Evolutionary conservation across 1,140 invertebrate species (phyloP).

Genomic region (Brachionus asplanchnoidis): DNA sequence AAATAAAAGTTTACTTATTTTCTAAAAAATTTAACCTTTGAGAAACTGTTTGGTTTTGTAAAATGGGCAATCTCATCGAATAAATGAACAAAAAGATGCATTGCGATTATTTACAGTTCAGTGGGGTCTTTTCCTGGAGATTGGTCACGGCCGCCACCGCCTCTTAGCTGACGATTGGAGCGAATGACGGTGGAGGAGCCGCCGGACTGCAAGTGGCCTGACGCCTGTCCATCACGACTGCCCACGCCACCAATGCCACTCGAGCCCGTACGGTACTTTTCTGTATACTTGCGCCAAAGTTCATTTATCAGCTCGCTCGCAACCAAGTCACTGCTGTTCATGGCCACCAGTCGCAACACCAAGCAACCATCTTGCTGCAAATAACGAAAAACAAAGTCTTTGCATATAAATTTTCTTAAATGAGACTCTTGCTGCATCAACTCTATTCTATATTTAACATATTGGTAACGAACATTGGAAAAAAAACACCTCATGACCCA

Average conservation of each 20-base stretch:
- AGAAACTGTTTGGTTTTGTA: background rate
- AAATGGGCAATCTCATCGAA: background rate
- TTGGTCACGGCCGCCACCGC: conserved; percentile 20
- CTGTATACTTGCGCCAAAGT: conserved; percentile 55
- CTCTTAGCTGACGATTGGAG: conserved; percentile 31
- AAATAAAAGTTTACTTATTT: background rate
- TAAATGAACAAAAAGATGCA: background rate
- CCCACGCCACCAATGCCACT: background rate
- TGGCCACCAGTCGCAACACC: conserved; percentile 59
- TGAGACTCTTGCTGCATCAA: conserved; percentile 40
- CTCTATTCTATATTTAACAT: conserved; percentile 41
- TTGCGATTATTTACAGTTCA: background rate
- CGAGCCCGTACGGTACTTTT: conserved; percentile 28
- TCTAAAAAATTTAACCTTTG: background rate
- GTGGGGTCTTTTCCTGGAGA: conserved; percentile 36
- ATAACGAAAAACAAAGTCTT: conserved; percentile 58
- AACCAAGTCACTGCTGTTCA: conserved; percentile 60
- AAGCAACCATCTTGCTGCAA: conserved; percentile 60
- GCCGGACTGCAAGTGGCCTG: conserved; percentile 5
- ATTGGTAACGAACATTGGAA: conserved; percentile 39
- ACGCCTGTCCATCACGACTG: background rate
- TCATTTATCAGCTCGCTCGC: conserved; percentile 59
- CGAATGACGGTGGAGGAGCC: conserved; percentile 24
- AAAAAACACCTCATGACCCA: conserved; percentile 45
- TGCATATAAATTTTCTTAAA: conserved; percentile 47